These are phyloP conservation scores for Hemicrepidius hirtus DNA, from an alignment of 2,888 invertebrate genomes.

Conservation along the genomic window DNA sequence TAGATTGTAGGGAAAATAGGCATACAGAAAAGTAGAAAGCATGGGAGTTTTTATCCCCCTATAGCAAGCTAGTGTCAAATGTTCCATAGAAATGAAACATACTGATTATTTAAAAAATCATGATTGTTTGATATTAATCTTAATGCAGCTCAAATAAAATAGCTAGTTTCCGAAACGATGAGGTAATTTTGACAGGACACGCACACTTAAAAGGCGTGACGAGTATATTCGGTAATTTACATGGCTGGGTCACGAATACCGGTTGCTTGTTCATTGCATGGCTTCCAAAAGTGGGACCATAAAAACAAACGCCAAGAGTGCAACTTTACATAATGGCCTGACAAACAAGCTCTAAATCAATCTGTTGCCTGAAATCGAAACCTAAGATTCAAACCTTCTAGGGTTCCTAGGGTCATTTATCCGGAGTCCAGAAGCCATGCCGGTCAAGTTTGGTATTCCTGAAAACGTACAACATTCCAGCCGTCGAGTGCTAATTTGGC, in stretches of 20 bases:
- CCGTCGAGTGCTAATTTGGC: constrained; percentile 57
- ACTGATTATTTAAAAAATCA: constrained; percentile 60
- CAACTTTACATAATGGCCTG: constrained; percentile 34
- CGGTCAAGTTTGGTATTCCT: neutral
- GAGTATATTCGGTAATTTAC: constrained; percentile 64
- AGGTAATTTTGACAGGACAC: constrained; percentile 67
- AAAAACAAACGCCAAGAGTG: constrained; percentile 37
- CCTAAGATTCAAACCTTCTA: constrained; percentile 7
- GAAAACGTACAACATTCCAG: constrained; percentile 4
- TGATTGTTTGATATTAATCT: constrained; percentile 65
- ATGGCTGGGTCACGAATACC: constrained; percentile 60
- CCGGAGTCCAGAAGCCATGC: constrained; percentile 4
- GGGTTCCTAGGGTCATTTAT: neutral
- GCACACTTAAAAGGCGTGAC: constrained; percentile 67
- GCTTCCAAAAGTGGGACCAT: constrained; percentile 27
- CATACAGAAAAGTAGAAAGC: neutral
- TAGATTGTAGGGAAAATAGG: neutral
- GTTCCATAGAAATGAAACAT: constrained; percentile 42
- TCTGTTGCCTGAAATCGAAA: constrained; percentile 16
- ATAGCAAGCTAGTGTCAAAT: constrained; percentile 42
- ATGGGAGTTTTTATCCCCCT: neutral
- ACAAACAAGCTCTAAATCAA: constrained; percentile 25
- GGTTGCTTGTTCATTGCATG: constrained; percentile 42
- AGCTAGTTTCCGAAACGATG: constrained; percentile 66
- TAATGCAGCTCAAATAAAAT: constrained; percentile 64